Base-by-base conservation (phyloP, 2,888 invertebrate genomes). In the Crepidodera aurea region DNA sequence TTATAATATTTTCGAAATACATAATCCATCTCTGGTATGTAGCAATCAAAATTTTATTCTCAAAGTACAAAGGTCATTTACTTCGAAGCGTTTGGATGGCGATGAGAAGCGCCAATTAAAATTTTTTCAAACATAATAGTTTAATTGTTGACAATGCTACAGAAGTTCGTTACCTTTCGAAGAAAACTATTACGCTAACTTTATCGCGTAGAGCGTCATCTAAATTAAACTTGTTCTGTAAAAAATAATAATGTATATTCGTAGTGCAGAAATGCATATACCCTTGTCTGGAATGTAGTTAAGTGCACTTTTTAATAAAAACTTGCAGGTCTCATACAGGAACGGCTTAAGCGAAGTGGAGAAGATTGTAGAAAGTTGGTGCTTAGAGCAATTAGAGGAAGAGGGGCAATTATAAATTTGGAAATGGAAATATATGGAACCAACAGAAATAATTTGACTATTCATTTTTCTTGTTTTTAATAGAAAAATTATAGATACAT, bases 191-290 rank as follows among this genome's bases (percentile, higher is more conserved):
- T 27, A 54, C 25, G 25, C 16, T 40, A 40, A 46, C 13, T 54
- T 54, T 27, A 54, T 54, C 27, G 42, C 54, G 10, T 16, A 12
- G 5, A 16, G 48, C 56, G 59, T 70, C 66, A 68, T 69, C 68
- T 69, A 67, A 68, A 71, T 71, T 68, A 70, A 66, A 66, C 58
- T 60, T 58, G 64, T 60, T 62, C 57, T 60, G 63, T 55, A 66
- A 58, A 46, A 64, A 68, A 68, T 63, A 65, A 65, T 59, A 64
- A 66, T 66, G 65, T 50, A 60, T 64, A 64, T 65, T 67, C 69
- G 65, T 64, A 63, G 66, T 60, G 64, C 37, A 60, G 65, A 64
- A 69, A 69, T 69, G 69, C 67, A 66, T 68, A 68, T 68, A 63
- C 62, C 63, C 58, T 64, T 62, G 46, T 42, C 62, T 40, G 69